phyloP scores from a whole-genome alignment of 2,113 vertebrate species.

The Verasper variegatus region DNA sequence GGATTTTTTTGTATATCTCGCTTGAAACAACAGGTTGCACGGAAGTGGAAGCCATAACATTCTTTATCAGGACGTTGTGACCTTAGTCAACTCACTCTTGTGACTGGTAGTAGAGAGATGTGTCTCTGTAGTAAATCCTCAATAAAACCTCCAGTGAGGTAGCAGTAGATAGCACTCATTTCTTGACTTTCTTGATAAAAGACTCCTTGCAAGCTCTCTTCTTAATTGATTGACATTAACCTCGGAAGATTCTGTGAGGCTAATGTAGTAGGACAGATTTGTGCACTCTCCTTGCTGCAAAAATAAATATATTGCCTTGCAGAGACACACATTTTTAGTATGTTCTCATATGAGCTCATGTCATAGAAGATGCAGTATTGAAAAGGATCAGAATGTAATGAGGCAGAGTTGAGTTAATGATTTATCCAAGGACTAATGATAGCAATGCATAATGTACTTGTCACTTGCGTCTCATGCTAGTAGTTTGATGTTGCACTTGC shows the following conservation, averaged over 20 bases:
- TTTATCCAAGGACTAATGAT: constrained; percentile 13
- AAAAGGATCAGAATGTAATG: background rate
- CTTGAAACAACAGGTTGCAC: too few relatives aligned
- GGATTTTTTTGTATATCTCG: too few relatives aligned
- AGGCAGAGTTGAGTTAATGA: background rate
- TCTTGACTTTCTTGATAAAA: constrained; percentile 9
- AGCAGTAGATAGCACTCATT: background rate
- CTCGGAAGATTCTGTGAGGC: background rate
- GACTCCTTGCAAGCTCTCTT: background rate
- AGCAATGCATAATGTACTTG: background rate
- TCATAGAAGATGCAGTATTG: background rate
- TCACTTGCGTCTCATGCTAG: background rate
- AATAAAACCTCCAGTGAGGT: background rate
- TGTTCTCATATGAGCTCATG: background rate
- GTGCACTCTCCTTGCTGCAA: too few relatives aligned
- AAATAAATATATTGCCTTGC: too few relatives aligned
- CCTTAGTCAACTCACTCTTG: background rate
- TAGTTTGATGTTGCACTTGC: background rate
- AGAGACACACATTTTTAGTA: too few relatives aligned
- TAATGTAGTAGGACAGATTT: background rate
- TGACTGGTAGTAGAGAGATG: background rate
- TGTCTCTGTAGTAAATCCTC: constrained; percentile 12
- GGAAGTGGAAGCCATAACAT: too few relatives aligned
- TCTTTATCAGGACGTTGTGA: too few relatives aligned
- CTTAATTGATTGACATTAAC: background rate